These are phyloP conservation scores for Ormyrus nitidulus DNA, from an alignment of 2,888 invertebrate genomes.

Conservation along the genomic window DNA sequence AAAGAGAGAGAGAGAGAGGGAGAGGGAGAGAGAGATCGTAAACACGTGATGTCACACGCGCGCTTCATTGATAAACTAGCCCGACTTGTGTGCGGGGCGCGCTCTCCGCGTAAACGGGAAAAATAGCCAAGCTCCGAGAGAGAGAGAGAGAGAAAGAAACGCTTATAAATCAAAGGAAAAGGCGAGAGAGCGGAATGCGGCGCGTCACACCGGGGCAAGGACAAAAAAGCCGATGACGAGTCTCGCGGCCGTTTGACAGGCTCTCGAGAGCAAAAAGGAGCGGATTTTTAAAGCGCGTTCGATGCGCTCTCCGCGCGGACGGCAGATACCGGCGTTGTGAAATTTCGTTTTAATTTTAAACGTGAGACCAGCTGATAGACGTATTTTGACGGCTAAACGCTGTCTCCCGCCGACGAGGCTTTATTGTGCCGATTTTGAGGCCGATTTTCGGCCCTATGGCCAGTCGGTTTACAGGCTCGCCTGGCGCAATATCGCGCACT, in stretches of 20 bases:
- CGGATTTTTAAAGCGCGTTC: background rate
- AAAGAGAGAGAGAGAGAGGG: constrained; percentile 3
- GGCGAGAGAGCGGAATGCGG: constrained; percentile 20
- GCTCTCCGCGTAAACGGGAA: background rate
- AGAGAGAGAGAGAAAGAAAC: background rate
- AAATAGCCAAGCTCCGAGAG: background rate
- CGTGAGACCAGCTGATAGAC: too few relatives aligned
- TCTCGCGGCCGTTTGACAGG: background rate
- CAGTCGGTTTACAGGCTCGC: too few relatives aligned
- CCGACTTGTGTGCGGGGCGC: background rate
- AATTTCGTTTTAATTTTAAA: too few relatives aligned
- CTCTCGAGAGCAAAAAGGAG: background rate
- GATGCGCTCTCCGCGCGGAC: background rate
- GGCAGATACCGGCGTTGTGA: too few relatives aligned
- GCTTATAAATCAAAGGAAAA: constrained; percentile 26
- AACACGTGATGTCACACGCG: constrained; percentile 64
- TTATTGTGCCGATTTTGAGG: too few relatives aligned
- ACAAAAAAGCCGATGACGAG: constrained; percentile 20
- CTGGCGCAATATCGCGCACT: too few relatives aligned
- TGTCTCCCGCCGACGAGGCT: too few relatives aligned
- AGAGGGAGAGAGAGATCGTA: constrained; percentile 58
- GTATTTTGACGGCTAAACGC: too few relatives aligned
- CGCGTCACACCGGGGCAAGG: constrained; percentile 14
- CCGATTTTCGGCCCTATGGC: too few relatives aligned
- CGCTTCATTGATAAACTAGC: constrained; percentile 66